Evolutionary conservation across 2,888 invertebrate genomes (phyloP), one percentile per base, ranked within the genome.

Genomic region (Lasioglossum pauxillum): DNA sequence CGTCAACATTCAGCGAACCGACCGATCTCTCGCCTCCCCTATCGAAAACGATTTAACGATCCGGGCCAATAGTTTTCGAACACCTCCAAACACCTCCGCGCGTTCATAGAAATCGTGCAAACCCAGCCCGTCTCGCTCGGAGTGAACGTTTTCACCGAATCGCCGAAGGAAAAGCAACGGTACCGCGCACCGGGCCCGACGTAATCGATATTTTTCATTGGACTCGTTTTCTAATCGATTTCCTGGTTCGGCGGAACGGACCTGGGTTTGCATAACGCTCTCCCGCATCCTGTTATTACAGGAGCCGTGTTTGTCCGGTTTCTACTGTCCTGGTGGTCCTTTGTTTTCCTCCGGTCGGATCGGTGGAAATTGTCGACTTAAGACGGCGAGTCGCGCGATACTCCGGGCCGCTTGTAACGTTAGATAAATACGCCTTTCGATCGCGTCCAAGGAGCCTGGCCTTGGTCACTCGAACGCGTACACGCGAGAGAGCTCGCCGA

Each of bases 91-190:
- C 53, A 53, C 53, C 23, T 23, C 8, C 8, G 0, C 23, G 1
- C 27, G 60, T 27, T 60, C 27, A 27, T 60, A 27, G 57, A 57
- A 27, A 27, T 27, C 49, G 49, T 53, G 8, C 23, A 23, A 23
- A 3, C 23, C 53, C 10, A 10, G 53, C 53, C n/a, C 3, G 53
- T 53, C n/a, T 53, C 53, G 23, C n/a, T 53, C 53, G 23, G 53
- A 14, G 60, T n/a, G 60, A 60, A 16, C 27, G 60, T 27, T 60
- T 60, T 31, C 60, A 60, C 27, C 60, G 60, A 60, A 60, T 53
- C 53, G 87, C 89, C 87, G 90, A 90, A 92, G 90, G 88, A 91
- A 87, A 90, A 84, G 77, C 73, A 88, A 91, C 91, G 88, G 87
- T 49, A 60, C 71, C 74, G 23, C 23, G 23, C 69, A 53, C 73